Base-by-base conservation (phyloP, 2,797 vertebrate genomes). In the Odontamblyopus rebecca region DNA sequence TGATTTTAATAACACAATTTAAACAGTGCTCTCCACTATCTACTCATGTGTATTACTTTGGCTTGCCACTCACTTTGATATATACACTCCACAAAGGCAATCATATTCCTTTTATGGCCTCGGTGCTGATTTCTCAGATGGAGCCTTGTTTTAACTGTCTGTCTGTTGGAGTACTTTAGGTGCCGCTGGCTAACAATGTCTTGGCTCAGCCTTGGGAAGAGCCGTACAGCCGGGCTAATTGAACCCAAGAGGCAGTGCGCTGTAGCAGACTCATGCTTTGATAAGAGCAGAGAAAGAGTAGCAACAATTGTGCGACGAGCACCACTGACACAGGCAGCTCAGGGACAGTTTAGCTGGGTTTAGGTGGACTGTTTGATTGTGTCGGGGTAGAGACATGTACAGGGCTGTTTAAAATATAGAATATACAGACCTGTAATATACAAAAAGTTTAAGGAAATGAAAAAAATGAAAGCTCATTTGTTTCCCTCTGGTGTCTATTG, bases 181-280 rank as follows among this genome's bases (percentile, higher is more conserved):
- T 81, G 77, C 75, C 72, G 70, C 75, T 74, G 70, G 71, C 69
- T 78, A 72, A 80, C 79, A 75, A 69, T 63, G 73, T 79, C 74
- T 78, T 44, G 60, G 77, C 70, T 66, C 69, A 70, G 69, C 64
- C 69, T 64, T 61, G 74, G 75, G 81, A 87, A 73, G 64, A 85
- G 67, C 81, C 78, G 51, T 53, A 70, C 74, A 59, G 73, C 51
- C 69, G 65, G 63, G 70, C 72, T 91, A 86, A 91, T 88, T 90
- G 87, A 90, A 85, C 82, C 88, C 82, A 59, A 76, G 86, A 86
- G 86, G 83, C 68, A 67, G 54, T 23, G 72, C 74, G 83, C 70
- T 82, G 85, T 87, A 77, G 63, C 75, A 75, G 81, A 79, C 73
- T 76, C 78, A 80, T 68, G 67, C 81, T 85, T 88, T 87, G 78